phyloP scores from a whole-genome alignment of 1,140 invertebrate genomes.

The Nixonia krombeini region DNA sequence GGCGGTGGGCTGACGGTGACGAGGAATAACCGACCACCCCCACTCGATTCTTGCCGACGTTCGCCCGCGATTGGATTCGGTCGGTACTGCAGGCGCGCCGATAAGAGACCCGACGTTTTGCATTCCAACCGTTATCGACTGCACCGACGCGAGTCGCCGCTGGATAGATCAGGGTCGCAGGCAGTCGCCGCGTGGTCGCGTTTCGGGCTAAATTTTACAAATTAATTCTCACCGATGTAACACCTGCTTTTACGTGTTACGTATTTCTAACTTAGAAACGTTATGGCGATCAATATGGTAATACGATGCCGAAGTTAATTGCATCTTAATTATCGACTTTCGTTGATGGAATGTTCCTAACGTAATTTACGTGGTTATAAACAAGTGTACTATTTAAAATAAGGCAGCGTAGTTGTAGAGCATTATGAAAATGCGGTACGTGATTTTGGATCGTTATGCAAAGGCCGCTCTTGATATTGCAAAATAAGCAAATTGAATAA shows the following conservation, averaged over 20 bases:
- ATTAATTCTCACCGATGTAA: conserved; percentile 4
- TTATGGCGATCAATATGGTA: too few relatives aligned
- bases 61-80: conserved; percentile 42
- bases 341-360: too few relatives aligned
- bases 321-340: too few relatives aligned
- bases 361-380: too few relatives aligned
- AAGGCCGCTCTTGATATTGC: too few relatives aligned
- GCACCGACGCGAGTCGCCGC: conserved; percentile 47
- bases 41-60: conserved; percentile 17
- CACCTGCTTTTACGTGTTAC: too few relatives aligned
- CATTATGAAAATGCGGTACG: background rate
- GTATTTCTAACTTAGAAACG: too few relatives aligned
- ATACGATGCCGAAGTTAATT: too few relatives aligned
- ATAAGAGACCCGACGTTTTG: conserved; percentile 38
- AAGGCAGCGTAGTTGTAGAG: too few relatives aligned
- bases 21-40: background rate
- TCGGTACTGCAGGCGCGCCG: conserved; percentile 63
- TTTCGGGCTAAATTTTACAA: conserved; percentile 31
- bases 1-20: background rate
- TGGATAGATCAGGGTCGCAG: conserved; percentile 67
- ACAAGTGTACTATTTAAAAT: too few relatives aligned
- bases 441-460: too few relatives aligned
- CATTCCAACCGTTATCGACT: conserved; percentile 63
- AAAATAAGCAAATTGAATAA: conserved; percentile 33
- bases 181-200: conserved; percentile 41